Evolutionary conservation across 2,113 vertebrate genomes (phyloP).

Genomic region (Vireo altiloquus): DNA sequence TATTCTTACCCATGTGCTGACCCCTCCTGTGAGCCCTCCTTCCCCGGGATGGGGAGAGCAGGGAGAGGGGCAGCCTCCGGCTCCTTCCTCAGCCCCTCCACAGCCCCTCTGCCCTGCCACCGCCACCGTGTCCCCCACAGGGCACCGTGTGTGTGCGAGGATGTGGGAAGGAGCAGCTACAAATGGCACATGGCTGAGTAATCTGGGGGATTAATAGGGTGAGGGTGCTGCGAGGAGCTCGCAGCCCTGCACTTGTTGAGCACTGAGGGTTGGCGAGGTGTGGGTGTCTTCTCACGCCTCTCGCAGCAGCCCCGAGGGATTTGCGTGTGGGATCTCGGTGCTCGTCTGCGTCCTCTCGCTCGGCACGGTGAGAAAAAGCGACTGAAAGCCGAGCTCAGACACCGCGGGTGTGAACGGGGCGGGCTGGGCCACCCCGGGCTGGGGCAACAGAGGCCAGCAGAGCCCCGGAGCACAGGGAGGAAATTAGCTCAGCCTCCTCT

Average conservation of each 20-base stretch:
- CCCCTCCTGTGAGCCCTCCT: not conserved
- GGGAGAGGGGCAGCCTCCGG: not conserved
- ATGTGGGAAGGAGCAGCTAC: rapidly evolving
- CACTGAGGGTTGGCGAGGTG: rapidly evolving
- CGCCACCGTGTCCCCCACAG: not conserved
- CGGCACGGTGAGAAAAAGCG: not conserved
- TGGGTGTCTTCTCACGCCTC: rapidly evolving
- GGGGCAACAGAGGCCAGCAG: rapidly evolving
- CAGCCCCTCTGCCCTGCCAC: not conserved
- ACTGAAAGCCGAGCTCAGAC: not conserved
- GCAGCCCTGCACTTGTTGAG: rapidly evolving
- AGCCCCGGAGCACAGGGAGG: not conserved
- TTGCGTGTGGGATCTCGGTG: rapidly evolving
- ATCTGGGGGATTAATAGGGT: rapidly evolving
- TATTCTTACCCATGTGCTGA: rapidly evolving
- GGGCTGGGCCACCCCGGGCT: too few species aligned
- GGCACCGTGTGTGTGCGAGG: rapidly evolving
- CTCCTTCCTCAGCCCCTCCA: not conserved
- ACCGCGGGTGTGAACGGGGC: not conserved
- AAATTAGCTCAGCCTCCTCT: not conserved
- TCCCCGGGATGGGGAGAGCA: not conserved
- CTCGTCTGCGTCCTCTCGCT: too few species aligned
- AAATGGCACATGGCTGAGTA: rapidly evolving
- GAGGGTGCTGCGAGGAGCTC: not conserved
- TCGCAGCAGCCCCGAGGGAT: not conserved